Base-by-base conservation (phyloP, 2,797 vertebrate species). In the Prionace glauca region DNA sequence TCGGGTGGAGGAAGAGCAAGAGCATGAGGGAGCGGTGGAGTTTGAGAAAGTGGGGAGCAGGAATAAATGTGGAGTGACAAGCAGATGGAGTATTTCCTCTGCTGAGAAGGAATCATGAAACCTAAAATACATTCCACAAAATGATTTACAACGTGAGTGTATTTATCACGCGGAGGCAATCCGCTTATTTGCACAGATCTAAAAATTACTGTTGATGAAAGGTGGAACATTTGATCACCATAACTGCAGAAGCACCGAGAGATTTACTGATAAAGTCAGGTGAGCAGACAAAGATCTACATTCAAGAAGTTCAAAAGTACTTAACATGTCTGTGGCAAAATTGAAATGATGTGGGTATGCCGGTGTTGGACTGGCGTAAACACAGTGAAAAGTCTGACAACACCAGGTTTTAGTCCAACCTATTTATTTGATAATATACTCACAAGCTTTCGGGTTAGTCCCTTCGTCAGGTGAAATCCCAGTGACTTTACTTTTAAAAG, bases 231-330 rank as follows among this genome's bases (percentile, higher is more conserved):
- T 77, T 77, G 71, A 32, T 45, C 26, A 77, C n/a, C 45, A 60
- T 56, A 69, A 74, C 41, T 72, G 71, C 71, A 67, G 88, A 50
- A 56, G 12, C 41, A 56, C 3, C 5, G n/a, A 94, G 45, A 29
- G 65, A 45, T 41, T 20, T 56, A 77, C 9, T 50, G 26, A 94
- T 72, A 50, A 56, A 3, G 67, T 77, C 71, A 74, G 93, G 29
- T 95, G 71, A 16, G 77, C 45, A 74, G 72, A 95, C 69, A 95
- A 95, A 95, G 71, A 95, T 92, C 93, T 60, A 32, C 93, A n/a
- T 71, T 56, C 93, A 77, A 74, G 67, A 94, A 94, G 71, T 95
- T 95, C 45, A 95, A 95, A 92, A 77, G 22, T 45, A 77, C 77
- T 60, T 95, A 16, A 77, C 93, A 95, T 95, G 77, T 60, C 71